Evolutionary conservation across 2,113 vertebrate genomes (phyloP).

Genomic region (Neotoma lepida): DNA sequence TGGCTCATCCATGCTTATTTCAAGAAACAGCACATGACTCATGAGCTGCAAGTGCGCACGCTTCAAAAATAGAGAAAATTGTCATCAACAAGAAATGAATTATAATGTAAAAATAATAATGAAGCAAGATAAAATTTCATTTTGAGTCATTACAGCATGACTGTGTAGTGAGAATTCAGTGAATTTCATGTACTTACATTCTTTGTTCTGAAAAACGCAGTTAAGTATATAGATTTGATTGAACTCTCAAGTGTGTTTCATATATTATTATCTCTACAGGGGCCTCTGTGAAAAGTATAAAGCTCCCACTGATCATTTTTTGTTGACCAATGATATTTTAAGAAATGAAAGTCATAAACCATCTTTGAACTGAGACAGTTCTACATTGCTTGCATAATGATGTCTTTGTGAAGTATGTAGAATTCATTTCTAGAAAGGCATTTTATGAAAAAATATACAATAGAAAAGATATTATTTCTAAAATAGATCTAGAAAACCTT

Average conservation of each 20-base stretch:
- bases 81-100: not conserved
- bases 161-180: not conserved
- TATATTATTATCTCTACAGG: not conserved
- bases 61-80: not conserved
- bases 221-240: not conserved
- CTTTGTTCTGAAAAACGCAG: not conserved
- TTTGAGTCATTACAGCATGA: not conserved
- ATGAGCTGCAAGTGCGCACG: not conserved
- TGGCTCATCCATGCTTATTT: not conserved
- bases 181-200: not conserved
- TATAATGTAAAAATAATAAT: slow-evolving; percentile 22
- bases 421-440: not conserved
- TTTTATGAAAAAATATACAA: slow-evolving; percentile 23
- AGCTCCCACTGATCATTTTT: not conserved
- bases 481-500: slow-evolving; percentile 9
- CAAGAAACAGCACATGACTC: not conserved
- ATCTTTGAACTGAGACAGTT: not conserved
- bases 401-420: not conserved
- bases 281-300: slow-evolving; percentile 25
- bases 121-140: not conserved
- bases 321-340: slow-evolving; percentile 33
- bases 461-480: not conserved
- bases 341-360: not conserved
- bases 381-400: not conserved
- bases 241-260: not conserved